Evolutionary conservation across 2,888 invertebrate species (phyloP), one percentile per base, ranked within the genome.

Genomic region (Andrena camellia): DNA sequence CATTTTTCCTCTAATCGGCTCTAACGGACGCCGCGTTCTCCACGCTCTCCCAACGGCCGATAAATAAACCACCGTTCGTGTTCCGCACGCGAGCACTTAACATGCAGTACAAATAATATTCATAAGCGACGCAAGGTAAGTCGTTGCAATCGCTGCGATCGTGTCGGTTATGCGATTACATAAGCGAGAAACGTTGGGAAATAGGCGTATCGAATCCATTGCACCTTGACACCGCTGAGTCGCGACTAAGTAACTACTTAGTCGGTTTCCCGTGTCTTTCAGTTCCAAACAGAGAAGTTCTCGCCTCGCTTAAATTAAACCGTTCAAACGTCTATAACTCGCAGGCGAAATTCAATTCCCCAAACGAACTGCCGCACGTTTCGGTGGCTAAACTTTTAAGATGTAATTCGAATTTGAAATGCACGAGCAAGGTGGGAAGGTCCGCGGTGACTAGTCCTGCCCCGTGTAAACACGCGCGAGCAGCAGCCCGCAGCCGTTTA

Each of bases 121-220:
- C 69, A 50, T 68, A 50, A n/a, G 13, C 67, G 42, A 68, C 17
- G 75, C 82, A 75, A 75, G 82, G 75, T 75, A 54, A 79, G 71
- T 72, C 70, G 50, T 31, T 52, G 82, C 80, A 82, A 75, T 72
- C 62, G 35, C 50, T 59, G 82, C 80, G 75, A 80, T 75, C 82
- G 71, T 71, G 67, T 42, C 52, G 63, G 80, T 80, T 57, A 77
- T 23, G 72, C 52, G 74, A 66, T 86, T 86, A 86, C 80, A 80
- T 86, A 83, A 86, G 78, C 50, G 52, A 17, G 33, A 48, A 20
- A 54, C 52, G 48, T 64, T 82, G 67, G 20, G 79, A 80, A 82
- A 82, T 75, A 75, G 67, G 20, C 52, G 59, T 60, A 81, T 81
- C 83, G 72, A 69, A 73, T 76, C 48, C 62, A 20, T 31, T 29